A percentile compares a stretch with the other conserved stretches of the same genome.
Evolutionary conservation across 2,888 invertebrate genomes (phyloP).

Genomic region (Pheosia tremula): DNA sequence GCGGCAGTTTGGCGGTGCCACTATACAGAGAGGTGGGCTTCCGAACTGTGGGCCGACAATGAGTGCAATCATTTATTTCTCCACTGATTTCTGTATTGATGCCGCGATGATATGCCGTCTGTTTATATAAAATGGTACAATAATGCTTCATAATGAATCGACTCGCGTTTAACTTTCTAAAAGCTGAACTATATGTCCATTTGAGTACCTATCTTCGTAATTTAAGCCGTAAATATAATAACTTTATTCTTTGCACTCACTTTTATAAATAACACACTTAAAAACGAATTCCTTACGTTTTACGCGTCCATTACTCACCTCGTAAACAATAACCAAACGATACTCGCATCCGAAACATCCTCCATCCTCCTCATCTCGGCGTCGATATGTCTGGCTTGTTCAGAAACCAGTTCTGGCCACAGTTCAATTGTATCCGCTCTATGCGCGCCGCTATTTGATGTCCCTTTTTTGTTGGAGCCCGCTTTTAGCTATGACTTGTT

Average conservation of each 20-base stretch:
- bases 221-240: neutral
- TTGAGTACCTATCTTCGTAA: neutral
- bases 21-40: constrained; percentile 53
- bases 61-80: constrained; percentile 49
- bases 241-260: too few relatives aligned
- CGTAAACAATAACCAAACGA: constrained; percentile 3
- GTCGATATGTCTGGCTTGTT: constrained; percentile 36
- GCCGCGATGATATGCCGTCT: constrained; percentile 26
- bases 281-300: neutral
- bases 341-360: neutral
- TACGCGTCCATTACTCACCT: neutral
- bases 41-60: constrained; percentile 51
- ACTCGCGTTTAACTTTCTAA: constrained; percentile 16
- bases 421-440: constrained; percentile 18
- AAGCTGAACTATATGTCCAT: neutral
- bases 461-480: neutral
- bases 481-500: constrained; percentile 4
- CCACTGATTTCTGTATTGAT: constrained; percentile 51
- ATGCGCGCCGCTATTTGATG: constrained; percentile 4
- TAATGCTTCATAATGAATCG: constrained; percentile 31
- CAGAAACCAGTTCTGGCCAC: constrained; percentile 36
- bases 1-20: constrained; percentile 50
- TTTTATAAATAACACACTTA: too few relatives aligned
- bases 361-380: constrained; percentile 20
- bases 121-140: constrained; percentile 29